Percentiles rank a stretch among this genome's conserved stretches.
phyloP scores from a whole-genome alignment of 2,113 vertebrate genomes.

The Aspidoscelis tigris region DNA sequence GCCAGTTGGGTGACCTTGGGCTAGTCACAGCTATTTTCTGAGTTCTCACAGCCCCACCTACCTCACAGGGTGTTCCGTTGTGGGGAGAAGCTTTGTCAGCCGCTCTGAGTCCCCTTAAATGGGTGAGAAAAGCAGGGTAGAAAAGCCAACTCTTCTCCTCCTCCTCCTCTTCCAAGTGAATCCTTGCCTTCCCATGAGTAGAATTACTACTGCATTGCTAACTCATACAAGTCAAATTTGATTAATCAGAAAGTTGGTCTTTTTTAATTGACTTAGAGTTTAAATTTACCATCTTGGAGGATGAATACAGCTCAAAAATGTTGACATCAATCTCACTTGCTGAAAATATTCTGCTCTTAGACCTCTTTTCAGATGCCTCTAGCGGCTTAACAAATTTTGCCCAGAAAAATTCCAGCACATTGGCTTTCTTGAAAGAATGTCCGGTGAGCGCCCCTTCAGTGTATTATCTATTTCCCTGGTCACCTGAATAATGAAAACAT shows the following conservation, averaged over 20 bases:
- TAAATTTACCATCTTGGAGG: slow-evolving; percentile 53
- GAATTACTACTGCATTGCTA: slow-evolving; percentile 22
- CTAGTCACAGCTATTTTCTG: no score
- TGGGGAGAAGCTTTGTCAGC: no score
- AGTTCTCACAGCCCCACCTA: no score
- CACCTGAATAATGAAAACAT: neutral
- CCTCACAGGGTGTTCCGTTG: no score
- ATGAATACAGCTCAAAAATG: neutral
- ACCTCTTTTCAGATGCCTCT: slow-evolving; percentile 35
- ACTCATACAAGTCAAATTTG: slow-evolving; percentile 20
- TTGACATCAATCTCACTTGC: slow-evolving; percentile 25
- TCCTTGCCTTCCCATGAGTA: neutral
- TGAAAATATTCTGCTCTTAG: neutral
- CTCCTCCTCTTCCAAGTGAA: neutral
- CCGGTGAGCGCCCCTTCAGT: neutral
- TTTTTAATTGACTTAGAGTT: slow-evolving; percentile 44
- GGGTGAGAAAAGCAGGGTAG: no score
- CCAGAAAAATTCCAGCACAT: slow-evolving; percentile 14
- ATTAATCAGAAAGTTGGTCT: slow-evolving; percentile 55
- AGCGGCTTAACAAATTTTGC: slow-evolving; percentile 25
- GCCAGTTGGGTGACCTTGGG: no score
- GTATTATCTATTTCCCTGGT: neutral
- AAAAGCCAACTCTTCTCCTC: no score
- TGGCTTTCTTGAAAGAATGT: neutral
- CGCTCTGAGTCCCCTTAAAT: no score